Conservation (phyloP, 2,113 vertebrate species). For the Peromyscus californicus region DNA sequence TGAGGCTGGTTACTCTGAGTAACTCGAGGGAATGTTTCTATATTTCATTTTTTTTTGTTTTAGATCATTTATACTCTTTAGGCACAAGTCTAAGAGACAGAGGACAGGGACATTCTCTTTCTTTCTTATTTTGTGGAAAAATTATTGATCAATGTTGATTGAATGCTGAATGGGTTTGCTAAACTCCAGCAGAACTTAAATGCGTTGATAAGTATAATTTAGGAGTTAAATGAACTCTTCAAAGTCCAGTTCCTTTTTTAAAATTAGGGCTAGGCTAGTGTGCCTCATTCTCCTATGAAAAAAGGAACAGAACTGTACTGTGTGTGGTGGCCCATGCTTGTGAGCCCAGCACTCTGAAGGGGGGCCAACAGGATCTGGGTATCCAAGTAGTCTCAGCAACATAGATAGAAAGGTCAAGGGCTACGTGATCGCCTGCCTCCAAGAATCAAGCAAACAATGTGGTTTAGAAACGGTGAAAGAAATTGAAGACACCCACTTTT, state of each 20-base stretch:
- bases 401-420: not conserved
- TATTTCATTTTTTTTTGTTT: slow-evolving; percentile 52
- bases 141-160: not conserved
- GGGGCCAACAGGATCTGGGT: not conserved
- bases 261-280: not conserved
- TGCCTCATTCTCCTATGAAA: not conserved
- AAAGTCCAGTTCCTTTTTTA: not conserved
- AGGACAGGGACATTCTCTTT: not conserved
- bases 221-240: not conserved
- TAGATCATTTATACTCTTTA: slow-evolving; percentile 24
- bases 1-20: not conserved
- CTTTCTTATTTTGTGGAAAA: slow-evolving; percentile 5
- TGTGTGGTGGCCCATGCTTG: not conserved
- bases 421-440: not conserved
- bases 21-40: not conserved
- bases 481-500: not conserved
- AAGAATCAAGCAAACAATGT: no score
- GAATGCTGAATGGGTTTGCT: slow-evolving; percentile 17
- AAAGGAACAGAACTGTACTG: not conserved
- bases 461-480: not conserved
- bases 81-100: not conserved
- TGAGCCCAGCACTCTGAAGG: not conserved
- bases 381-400: not conserved
- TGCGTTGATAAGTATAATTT: not conserved
- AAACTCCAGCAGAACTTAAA: not conserved